Conservation (phyloP, 2,797 vertebrate species). For the Aulostomus chinensis region DNA sequence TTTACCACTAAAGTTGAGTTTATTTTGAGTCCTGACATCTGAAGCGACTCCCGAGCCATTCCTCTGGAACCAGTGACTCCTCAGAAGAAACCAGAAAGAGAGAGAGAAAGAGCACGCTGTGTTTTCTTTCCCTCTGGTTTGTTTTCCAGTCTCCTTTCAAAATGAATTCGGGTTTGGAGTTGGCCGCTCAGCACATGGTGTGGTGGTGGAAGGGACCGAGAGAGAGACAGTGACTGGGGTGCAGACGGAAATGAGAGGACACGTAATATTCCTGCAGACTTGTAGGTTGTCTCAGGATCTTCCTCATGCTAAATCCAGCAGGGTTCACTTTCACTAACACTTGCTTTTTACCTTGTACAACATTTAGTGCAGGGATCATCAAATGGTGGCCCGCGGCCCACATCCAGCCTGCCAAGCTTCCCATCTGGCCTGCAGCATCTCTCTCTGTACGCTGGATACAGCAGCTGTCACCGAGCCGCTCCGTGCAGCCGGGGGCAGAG, state of each 20-base stretch:
- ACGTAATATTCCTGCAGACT: not conserved
- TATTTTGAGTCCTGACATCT: slow-evolving; percentile 81
- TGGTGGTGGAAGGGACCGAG: slow-evolving; percentile 33
- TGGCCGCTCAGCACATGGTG: slow-evolving; percentile 68
- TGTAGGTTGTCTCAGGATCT: too few species aligned
- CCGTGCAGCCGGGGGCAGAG: too few species aligned
- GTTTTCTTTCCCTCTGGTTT: slow-evolving; percentile 82
- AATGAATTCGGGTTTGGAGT: slow-evolving; percentile 74
- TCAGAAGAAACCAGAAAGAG: slow-evolving; percentile 50
- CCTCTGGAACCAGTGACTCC: slow-evolving; percentile 67
- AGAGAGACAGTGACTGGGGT: slow-evolving; percentile 24
- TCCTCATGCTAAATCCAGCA: too few species aligned
- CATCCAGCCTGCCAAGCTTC: too few species aligned
- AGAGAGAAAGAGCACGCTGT: slow-evolving; percentile 48
- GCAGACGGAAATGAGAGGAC: slow-evolving; percentile 8
- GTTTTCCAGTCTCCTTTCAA: slow-evolving; percentile 78
- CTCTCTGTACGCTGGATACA: too few species aligned
- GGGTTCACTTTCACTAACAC: too few species aligned
- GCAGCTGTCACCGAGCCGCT: too few species aligned
- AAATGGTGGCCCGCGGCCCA: too few species aligned
- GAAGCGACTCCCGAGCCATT: slow-evolving; percentile 57
- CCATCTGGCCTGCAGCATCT: too few species aligned
- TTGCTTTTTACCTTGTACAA: too few species aligned
- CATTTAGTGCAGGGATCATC: too few species aligned
- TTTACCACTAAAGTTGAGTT: slow-evolving; percentile 67